Evolutionary conservation across 2,797 vertebrate genomes (phyloP).

Genomic region (Botia almorhae): DNA sequence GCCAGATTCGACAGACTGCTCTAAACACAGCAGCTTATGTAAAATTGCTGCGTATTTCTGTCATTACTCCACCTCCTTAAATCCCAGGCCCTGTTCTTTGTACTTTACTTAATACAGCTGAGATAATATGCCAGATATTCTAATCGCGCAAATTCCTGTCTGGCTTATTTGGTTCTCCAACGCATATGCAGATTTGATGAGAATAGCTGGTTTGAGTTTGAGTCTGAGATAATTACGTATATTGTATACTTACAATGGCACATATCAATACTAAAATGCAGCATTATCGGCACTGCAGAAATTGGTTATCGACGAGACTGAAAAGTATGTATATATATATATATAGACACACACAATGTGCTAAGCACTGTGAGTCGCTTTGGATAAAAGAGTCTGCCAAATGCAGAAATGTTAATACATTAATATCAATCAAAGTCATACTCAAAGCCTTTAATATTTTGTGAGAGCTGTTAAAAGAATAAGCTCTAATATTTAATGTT

Average conservation of each 20-base stretch:
- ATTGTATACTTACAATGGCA: not conserved
- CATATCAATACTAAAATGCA: not conserved
- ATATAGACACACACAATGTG: too few species aligned
- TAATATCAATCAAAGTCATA: not conserved
- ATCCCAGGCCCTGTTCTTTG: conserved; percentile 19
- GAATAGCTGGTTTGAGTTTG: conserved; percentile 13
- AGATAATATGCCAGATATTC: conserved; percentile 31
- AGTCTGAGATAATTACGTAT: conserved; percentile 17
- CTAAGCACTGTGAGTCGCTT: too few species aligned
- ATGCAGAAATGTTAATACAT: not conserved
- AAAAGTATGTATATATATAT: too few species aligned
- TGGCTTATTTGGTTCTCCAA: conserved; percentile 24
- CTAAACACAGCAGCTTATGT: conserved; percentile 33
- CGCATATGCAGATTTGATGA: conserved; percentile 32
- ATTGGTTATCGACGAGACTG: not conserved
- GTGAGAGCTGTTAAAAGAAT: not conserved
- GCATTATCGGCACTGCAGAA: not conserved
- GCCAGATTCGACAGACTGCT: conserved; percentile 33
- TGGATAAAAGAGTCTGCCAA: not conserved
- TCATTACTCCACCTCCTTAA: conserved; percentile 15
- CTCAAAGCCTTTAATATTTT: not conserved
- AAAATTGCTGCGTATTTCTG: conserved; percentile 1
- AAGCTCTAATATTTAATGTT: not conserved
- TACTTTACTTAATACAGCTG: conserved; percentile 15
- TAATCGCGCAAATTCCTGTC: conserved; percentile 34